These are phyloP conservation scores for Tadarida brasiliensis DNA, from an alignment of 2,797 vertebrate genomes.

Conservation along the genomic window DNA sequence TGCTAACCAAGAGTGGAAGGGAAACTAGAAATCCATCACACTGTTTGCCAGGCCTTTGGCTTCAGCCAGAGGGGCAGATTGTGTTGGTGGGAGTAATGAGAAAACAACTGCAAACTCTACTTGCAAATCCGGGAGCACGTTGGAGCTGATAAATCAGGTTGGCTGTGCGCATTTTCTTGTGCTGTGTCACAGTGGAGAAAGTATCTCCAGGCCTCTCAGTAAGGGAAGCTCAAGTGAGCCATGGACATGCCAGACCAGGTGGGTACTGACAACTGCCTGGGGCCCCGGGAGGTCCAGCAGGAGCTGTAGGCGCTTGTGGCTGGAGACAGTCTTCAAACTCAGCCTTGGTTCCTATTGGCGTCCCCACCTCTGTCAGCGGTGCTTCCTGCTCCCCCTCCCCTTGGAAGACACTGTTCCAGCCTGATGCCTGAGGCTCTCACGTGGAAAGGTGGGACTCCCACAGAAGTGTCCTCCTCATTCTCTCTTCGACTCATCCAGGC, in stretches of 20 bases:
- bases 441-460: neutral
- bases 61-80: neutral
- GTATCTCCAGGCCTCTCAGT: neutral
- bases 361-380: neutral
- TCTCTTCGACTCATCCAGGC: neutral
- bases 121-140: neutral
- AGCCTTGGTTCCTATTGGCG: neutral
- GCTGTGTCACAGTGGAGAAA: neutral
- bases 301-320: neutral
- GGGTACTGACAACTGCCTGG: neutral
- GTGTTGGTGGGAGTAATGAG: neutral
- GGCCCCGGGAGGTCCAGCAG: neutral
- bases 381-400: neutral
- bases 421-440: neutral
- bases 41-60: constrained; percentile 36
- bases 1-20: neutral
- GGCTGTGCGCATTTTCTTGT: neutral
- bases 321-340: neutral
- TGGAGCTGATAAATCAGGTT: neutral
- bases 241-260: neutral
- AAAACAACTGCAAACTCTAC: neutral
- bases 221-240: neutral
- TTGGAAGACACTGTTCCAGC: neutral
- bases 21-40: neutral
- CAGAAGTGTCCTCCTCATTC: neutral